Conservation (phyloP, 2,113 vertebrate genomes). For the Porphyrio hochstetteri region DNA sequence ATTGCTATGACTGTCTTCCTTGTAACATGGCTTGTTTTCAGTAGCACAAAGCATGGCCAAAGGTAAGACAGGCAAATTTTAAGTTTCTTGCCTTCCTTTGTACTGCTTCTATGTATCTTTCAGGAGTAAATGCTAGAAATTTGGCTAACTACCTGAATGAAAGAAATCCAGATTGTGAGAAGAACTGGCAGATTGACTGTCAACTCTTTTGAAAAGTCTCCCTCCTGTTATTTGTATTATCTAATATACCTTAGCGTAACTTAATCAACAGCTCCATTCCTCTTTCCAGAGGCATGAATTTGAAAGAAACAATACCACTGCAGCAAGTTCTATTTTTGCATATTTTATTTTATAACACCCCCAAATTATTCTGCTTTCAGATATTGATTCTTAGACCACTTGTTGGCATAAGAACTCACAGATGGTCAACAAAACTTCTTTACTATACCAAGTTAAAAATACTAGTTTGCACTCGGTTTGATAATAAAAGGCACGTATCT, state of each 20-base stretch:
- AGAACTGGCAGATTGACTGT: background rate
- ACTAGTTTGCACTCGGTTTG: background rate
- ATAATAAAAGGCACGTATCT: fast-evolving
- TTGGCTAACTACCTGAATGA: background rate
- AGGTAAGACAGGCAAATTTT: background rate
- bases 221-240: background rate
- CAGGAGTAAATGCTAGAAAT: background rate
- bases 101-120: background rate
- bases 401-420: background rate
- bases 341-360: background rate
- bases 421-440: background rate
- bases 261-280: background rate
- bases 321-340: background rate
- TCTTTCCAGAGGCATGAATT: background rate
- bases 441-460: background rate
- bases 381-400: background rate
- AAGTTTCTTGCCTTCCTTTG: background rate
- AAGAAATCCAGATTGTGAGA: background rate
- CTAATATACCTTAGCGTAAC: background rate
- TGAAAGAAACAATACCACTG: background rate
- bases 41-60: background rate
- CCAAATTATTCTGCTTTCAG: background rate
- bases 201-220: background rate
- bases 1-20: background rate
- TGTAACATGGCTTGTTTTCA: background rate